Base-by-base conservation (phyloP, 2,797 vertebrate genomes). In the Eptatretus atami region DNA sequence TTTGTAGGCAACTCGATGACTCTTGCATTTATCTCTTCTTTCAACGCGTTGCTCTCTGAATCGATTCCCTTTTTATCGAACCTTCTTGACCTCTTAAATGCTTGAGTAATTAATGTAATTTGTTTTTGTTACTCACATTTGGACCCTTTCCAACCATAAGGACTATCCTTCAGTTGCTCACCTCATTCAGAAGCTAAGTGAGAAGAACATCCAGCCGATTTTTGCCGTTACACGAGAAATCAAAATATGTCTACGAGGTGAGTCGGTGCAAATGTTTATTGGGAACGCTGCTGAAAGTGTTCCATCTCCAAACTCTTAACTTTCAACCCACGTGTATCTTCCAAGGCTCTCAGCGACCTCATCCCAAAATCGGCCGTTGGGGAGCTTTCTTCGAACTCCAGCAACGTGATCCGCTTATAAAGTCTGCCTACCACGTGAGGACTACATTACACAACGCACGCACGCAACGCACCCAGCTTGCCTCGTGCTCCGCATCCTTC, bases 121-220 rank as follows among this genome's bases (percentile, higher is more conserved):
- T 44, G 31, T 44, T 44, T 44, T 44, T 44, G 31, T 44, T 44
- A 44, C 31, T 44, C 31, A 44, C 31, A 44, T 44, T 44, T 44
- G 31, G 4, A 44, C 31, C 31, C 31, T 44, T 44, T 44, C 31
- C 31, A 24, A 24, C 57, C 57, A 68, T 2, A 70, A 98, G 92
- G 92, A 98, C 73, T 96, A 98, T 68, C 92, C 92, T 24, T 98
- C 92, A 53, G 94, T 98, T 65, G 92, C 88, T 72, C 92, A 98
- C 69, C 79, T 98, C 66, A 88, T 98, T 54, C 92, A 98, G 75
- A 98, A 98, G 70, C 77, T 98, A 66, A 95, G 88, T 54, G 92
- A 96, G 73, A 98, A 96, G 75, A 98, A 98, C 71, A 98, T 98
- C 69, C 92, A 98, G 73, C 93, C 87, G 2, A 98, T 98, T 70